Percentiles rank a stretch among this genome's conserved stretches.
phyloP scores from a whole-genome alignment of 2,797 vertebrate genomes.

The Enoplosus armatus region DNA sequence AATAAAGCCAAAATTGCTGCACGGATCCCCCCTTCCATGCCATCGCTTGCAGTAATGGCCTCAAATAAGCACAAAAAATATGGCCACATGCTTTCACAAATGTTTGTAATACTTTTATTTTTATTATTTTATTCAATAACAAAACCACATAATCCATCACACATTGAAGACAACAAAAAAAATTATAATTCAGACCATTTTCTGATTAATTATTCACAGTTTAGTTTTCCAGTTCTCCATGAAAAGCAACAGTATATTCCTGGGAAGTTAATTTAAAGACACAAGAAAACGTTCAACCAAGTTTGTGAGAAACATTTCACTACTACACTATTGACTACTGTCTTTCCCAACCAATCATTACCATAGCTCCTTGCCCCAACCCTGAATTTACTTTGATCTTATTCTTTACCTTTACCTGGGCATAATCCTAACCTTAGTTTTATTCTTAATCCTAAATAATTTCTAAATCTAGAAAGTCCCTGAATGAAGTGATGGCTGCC shows the following conservation, averaged over 20 bases:
- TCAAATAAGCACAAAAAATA: background rate
- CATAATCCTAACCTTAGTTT: background rate
- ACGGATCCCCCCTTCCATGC: background rate
- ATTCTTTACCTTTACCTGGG: background rate
- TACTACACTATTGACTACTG: too few relatives aligned
- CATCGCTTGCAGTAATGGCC: background rate
- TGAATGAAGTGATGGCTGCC: background rate
- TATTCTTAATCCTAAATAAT: background rate
- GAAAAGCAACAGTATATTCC: too few relatives aligned
- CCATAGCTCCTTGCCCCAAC: too few relatives aligned
- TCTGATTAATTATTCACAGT: background rate
- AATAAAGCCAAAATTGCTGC: constrained; percentile 1
- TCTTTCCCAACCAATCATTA: too few relatives aligned
- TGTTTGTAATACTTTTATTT: background rate
- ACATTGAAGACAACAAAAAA: background rate
- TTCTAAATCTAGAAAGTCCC: background rate
- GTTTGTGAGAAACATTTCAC: too few relatives aligned
- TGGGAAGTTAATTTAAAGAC: too few relatives aligned
- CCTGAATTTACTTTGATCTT: background rate
- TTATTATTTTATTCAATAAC: background rate
- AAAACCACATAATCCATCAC: background rate
- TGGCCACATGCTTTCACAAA: background rate
- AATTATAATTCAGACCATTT: background rate
- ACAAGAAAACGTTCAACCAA: too few relatives aligned
- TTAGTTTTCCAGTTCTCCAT: background rate